Evolutionary conservation across 1,140 invertebrate genomes (phyloP).

Genomic region (Drosophila arizonae): DNA sequence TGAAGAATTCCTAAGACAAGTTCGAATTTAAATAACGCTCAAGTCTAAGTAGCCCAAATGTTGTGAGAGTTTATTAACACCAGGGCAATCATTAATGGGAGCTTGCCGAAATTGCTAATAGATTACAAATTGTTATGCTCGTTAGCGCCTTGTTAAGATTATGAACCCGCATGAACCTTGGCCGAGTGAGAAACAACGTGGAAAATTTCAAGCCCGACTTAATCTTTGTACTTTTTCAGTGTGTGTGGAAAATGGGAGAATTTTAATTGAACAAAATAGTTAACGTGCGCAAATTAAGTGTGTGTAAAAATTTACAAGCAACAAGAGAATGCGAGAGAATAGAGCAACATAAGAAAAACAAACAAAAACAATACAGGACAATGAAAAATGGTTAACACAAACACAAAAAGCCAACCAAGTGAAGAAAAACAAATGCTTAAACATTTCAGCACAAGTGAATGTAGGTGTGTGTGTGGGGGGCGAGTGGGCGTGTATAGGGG

Average conservation of each 20-base stretch:
- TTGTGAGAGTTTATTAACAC: conserved; percentile 23
- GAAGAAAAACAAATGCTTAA: conserved; percentile 28
- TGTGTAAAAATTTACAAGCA: conserved; percentile 60
- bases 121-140: conserved; percentile 22
- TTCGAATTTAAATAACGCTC: not conserved
- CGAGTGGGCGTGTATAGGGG: conserved; percentile 5
- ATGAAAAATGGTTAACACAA: conserved; percentile 50
- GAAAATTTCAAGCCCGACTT: conserved; percentile 43
- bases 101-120: conserved; percentile 1
- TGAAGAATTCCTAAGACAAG: too few relatives aligned
- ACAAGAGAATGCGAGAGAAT: conserved; percentile 41
- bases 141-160: conserved; percentile 38
- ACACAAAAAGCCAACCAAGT: conserved; percentile 53
- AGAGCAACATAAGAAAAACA: conserved; percentile 41
- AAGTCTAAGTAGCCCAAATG: not conserved
- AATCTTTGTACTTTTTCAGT: conserved; percentile 58
- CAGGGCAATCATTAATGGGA: not conserved
- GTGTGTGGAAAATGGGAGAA: conserved; percentile 19
- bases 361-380: conserved; percentile 22
- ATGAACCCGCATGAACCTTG: conserved; percentile 43
- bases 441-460: conserved; percentile 13
- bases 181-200: conserved; percentile 28
- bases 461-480: conserved; percentile 1
- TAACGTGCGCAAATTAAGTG: conserved; percentile 68
- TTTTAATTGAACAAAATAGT: not conserved